Evolutionary conservation across 2,797 vertebrate genomes (phyloP).

Genomic region (Pseudopleuronectes americanus): DNA sequence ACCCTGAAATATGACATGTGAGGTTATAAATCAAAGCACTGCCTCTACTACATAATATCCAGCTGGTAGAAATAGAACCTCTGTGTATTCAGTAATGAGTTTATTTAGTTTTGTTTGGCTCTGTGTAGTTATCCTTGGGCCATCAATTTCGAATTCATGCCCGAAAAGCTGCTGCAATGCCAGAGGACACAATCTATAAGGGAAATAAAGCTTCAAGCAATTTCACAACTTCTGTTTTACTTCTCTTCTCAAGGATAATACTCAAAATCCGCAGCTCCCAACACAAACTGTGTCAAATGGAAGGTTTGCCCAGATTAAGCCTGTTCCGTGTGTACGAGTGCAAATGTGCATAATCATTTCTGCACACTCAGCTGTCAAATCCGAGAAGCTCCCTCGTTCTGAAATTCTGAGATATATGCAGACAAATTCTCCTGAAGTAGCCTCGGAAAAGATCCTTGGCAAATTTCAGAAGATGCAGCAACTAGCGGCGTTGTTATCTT

Average conservation of each 20-base stretch:
- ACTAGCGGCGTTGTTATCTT: constrained; percentile 17
- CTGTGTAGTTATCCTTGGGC: constrained; percentile 2
- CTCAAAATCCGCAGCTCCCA: constrained; percentile 1
- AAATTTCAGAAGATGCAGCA: neutral
- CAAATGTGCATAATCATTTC: constrained; percentile 20
- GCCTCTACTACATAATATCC: no score
- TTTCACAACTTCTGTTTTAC: constrained; percentile 7
- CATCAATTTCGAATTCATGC: constrained; percentile 2
- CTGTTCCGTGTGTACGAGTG: neutral
- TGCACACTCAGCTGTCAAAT: constrained; percentile 4
- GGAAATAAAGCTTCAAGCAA: neutral
- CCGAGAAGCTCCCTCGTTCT: neutral
- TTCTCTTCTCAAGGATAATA: neutral
- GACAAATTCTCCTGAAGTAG: neutral
- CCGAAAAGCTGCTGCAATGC: constrained; percentile 14
- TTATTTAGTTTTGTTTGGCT: neutral
- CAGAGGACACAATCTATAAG: neutral
- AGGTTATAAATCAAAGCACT: no score
- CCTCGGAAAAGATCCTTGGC: neutral
- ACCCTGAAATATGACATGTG: no score
- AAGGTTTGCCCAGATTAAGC: neutral
- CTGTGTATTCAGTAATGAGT: neutral
- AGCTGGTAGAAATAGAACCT: neutral
- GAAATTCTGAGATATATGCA: constrained; percentile 20
- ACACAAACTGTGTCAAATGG: neutral